Evolutionary conservation across 2,113 vertebrate genomes (phyloP).

Genomic region (Dicerorhinus sumatrensis): DNA sequence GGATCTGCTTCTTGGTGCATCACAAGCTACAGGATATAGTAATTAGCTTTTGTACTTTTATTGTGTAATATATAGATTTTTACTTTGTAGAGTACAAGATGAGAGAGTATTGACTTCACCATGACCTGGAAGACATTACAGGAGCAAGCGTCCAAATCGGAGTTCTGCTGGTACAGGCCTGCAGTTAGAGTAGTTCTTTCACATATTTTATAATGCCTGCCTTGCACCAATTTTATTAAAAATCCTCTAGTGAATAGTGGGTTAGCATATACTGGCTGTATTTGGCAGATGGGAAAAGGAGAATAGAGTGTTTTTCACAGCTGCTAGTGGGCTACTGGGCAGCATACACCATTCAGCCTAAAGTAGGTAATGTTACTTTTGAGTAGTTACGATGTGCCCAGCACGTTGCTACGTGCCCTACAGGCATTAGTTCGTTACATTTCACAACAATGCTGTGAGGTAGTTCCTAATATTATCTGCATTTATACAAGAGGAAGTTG

Average conservation of each 20-base stretch:
- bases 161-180: not conserved
- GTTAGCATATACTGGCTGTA: not conserved
- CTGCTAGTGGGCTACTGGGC: not conserved
- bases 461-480: not conserved
- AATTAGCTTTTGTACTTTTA: not conserved
- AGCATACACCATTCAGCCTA: not conserved
- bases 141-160: not conserved
- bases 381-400: not conserved
- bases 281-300: not conserved
- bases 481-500: not conserved
- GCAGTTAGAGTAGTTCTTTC: not conserved
- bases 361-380: not conserved
- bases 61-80: not conserved
- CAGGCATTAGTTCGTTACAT: not conserved
- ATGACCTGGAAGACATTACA: not conserved
- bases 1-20: not conserved
- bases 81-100: not conserved
- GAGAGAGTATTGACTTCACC: not conserved
- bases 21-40: not conserved
- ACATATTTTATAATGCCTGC: not conserved
- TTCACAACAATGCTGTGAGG: not conserved
- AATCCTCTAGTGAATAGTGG: not conserved
- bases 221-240: not conserved
- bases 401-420: not conserved
- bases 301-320: not conserved